phyloP scores from a whole-genome alignment of 2,888 invertebrate species.

The Sminthurinus aureus region DNA sequence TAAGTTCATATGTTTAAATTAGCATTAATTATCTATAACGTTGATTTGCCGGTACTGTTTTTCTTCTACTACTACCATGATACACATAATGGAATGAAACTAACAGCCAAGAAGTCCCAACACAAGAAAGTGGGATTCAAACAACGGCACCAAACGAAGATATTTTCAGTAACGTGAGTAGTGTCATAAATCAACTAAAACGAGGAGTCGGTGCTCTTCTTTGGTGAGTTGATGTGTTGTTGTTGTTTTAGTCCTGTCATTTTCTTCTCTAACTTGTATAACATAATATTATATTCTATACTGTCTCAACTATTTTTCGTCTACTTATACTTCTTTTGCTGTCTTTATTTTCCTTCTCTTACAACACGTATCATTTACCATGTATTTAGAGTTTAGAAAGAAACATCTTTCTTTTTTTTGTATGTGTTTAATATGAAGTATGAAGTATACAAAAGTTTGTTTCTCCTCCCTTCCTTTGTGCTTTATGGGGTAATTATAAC shows the following conservation, averaged over 20 bases:
- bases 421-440: no score
- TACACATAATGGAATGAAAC: background rate
- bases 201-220: slow-evolving; percentile 31
- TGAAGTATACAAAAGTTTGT: no score
- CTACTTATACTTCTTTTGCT: no score
- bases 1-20: no score
- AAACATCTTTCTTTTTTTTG: no score
- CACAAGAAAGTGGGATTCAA: background rate
- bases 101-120: slow-evolving; percentile 20
- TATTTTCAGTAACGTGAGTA: slow-evolving; percentile 22
- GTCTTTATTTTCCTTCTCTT: no score
- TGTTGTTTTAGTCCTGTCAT: background rate
- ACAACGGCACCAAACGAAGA: background rate
- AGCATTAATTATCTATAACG: background rate
- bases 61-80: background rate
- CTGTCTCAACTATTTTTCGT: no score
- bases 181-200: slow-evolving; percentile 23
- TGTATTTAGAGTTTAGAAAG: no score
- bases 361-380: no score
- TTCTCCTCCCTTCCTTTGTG: no score
- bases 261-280: background rate
- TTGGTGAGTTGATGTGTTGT: slow-evolving; percentile 22
- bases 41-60: slow-evolving; percentile 7
- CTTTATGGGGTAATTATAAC: no score
- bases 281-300: no score